phyloP scores from a whole-genome alignment of 2,888 invertebrate species.

The Lasioglossum calceatum region DNA sequence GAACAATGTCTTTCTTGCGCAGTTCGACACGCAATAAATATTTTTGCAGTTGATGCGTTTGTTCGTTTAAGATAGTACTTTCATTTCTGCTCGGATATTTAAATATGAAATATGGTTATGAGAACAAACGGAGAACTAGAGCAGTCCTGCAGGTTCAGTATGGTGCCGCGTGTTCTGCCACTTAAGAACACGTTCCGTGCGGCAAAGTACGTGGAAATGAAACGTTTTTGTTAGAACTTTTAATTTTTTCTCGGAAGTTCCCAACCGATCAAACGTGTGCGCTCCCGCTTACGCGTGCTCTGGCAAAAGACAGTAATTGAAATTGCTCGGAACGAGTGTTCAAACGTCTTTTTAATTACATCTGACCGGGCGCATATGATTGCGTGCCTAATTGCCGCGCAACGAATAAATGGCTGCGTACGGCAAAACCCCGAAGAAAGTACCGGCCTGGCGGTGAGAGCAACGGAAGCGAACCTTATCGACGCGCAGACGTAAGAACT shows the following conservation, averaged over 20 bases:
- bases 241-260: neutral
- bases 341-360: slow-evolving; percentile 19
- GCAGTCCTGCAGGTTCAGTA: neutral
- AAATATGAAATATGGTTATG: neutral
- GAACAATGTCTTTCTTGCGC: neutral
- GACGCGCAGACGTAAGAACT: neutral
- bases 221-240: slow-evolving; percentile 2
- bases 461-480: neutral
- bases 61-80: neutral
- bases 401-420: slow-evolving; percentile 8
- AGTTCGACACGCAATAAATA: neutral
- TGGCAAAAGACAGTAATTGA: slow-evolving; percentile 5
- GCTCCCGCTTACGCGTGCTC: neutral
- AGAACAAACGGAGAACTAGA: neutral
- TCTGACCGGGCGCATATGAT: neutral
- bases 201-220: neutral
- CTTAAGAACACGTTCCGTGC: neutral
- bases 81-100: neutral
- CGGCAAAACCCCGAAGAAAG: slow-evolving; percentile 11
- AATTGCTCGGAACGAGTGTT: neutral
- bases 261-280: neutral
- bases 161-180: neutral
- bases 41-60: neutral
- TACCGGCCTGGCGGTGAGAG: neutral
- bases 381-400: slow-evolving; percentile 21